phyloP scores from a whole-genome alignment of 2,113 vertebrate genomes.

The Odontesthes bonariensis region DNA sequence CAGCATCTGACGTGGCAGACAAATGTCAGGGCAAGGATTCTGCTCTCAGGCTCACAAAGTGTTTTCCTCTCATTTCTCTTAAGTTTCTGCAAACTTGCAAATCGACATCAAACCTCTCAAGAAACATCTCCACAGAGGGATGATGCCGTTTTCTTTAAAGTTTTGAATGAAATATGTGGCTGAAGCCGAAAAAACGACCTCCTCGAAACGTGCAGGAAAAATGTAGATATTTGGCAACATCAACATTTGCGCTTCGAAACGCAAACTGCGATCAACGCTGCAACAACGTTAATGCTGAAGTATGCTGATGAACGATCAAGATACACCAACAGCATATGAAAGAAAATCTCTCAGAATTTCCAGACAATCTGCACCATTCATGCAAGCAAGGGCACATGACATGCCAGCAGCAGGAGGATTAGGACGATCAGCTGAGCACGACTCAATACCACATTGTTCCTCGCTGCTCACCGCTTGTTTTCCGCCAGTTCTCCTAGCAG shows the following conservation, averaged over 20 bases:
- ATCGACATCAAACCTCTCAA: background rate
- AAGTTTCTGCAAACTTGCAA: background rate
- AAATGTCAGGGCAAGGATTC: background rate
- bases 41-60: conserved; percentile 18
- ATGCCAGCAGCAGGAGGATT: conserved; percentile 76
- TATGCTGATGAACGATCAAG: conserved; percentile 58
- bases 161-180: background rate
- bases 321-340: conserved; percentile 55
- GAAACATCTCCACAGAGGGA: background rate
- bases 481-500: conserved; percentile 61
- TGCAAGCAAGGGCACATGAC: conserved; percentile 75
- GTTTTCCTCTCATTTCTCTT: conserved; percentile 13
- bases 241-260: conserved; percentile 8
- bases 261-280: background rate
- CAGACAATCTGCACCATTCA: conserved; percentile 82
- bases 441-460: conserved; percentile 83
- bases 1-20: conserved; percentile 13
- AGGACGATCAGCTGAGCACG: conserved; percentile 79
- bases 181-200: background rate
- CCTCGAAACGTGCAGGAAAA: conserved; percentile 20
- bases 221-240: conserved; percentile 2
- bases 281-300: conserved; percentile 33
- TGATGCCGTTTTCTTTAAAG: background rate
- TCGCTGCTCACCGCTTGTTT: conserved; percentile 68
- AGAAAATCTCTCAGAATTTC: conserved; percentile 65